Base-by-base conservation (phyloP, 2,113 vertebrate species). In the Zapornia atra region DNA sequence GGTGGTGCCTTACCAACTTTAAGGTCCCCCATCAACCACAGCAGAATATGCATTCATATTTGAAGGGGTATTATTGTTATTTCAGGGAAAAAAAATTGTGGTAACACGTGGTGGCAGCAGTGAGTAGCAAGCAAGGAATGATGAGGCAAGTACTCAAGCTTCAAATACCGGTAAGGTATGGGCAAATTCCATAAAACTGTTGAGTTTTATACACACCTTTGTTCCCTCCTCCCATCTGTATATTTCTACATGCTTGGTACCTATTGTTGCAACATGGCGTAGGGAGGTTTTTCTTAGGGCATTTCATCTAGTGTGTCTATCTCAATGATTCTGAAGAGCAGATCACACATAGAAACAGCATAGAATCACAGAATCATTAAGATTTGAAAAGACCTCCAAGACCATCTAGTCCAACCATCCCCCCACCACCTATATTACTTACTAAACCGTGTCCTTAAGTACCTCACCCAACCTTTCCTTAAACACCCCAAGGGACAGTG, bases 81-180 rank as follows among this genome's bases (percentile, higher is more conserved):
- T 81, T 81, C 76, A 38, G 15, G 5, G 46, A 53, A 83, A 83
- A 78, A 84, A 78, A 64, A 48, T 5, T 8, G 68, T 40, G 78
- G 77, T 61, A 88, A 95, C 95, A 94, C 96, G 8, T 92, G 96
- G 95, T 95, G 96, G 95, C 96, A 96, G 95, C 86, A 97, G 88
- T 44, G 96, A 96, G 95, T 77, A 94, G 76, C 34, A 83, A 90
- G 68, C 34, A 56, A 66, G 22, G 42, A 76, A 29, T 4, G 20
- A 71, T n/a, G 44, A 93, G 44, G 9, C 46, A 1, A 1, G 4
- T 60, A 28, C 24, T 78, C 16, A 5, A 18, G 34, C 40, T 78
- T 83, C 63, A 38, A 81, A 34, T 3, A 70, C 20, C 22, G 2
- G 22, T 25, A 19, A 63, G 6, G 25, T 20, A 71, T 2, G 16